These are phyloP conservation scores for Epinotia ramella DNA, from an alignment of 2,888 invertebrate species.

Conservation along the genomic window DNA sequence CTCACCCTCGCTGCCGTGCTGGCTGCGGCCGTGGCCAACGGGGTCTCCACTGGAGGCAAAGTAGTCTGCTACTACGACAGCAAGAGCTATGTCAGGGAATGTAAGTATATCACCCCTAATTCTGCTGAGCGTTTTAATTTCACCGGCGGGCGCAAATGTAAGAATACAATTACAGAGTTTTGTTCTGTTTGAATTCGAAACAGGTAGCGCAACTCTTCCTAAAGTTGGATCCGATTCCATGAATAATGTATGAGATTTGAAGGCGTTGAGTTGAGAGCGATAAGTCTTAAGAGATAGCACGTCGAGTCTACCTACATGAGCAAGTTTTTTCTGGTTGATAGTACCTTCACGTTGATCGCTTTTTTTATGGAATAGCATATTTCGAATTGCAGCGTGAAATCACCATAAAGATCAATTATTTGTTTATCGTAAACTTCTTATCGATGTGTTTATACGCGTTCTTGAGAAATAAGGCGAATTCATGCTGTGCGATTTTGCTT, in stretches of 20 bases:
- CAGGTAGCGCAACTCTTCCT: constrained; percentile 50
- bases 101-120: constrained; percentile 77
- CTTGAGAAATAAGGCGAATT: constrained; percentile 17
- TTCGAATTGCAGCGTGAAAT: neutral
- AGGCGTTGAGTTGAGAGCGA: constrained; percentile 41
- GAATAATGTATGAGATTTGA: constrained; percentile 49
- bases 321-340: constrained; percentile 2
- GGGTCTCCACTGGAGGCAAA: constrained; percentile 81
- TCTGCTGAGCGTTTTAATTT: constrained; percentile 60
- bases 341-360: constrained; percentile 5
- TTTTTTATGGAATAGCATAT: neutral
- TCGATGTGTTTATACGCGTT: constrained; percentile 13
- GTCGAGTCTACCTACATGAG: constrained; percentile 17
- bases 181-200: constrained; percentile 43
- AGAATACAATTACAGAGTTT: constrained; percentile 51
- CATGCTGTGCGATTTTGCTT: constrained; percentile 36
- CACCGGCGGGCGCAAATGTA: constrained; percentile 23
- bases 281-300: constrained; percentile 35
- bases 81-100: constrained; percentile 88
- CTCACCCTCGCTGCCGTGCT: constrained; percentile 65
- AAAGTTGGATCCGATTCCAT: constrained; percentile 44
- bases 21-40: constrained; percentile 68
- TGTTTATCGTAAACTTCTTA: constrained; percentile 16
- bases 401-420: constrained; percentile 1
- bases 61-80: constrained; percentile 91